A percentile compares a stretch with the other conserved stretches of the same genome.
Conservation (phyloP, 2,113 vertebrate species). For the Thunnus thynnus region DNA sequence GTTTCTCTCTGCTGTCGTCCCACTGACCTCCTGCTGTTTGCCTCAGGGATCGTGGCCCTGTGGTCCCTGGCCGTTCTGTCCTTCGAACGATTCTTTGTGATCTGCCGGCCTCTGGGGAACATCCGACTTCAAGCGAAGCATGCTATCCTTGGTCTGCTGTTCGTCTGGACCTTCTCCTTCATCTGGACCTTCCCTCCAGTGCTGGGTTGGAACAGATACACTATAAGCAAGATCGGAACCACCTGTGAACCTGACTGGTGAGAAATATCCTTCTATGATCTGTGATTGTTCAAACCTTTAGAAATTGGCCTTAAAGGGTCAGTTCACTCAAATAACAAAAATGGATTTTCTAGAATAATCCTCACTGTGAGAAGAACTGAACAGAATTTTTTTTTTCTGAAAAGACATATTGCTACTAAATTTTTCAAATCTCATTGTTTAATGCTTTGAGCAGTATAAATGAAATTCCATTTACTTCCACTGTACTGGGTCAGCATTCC, state of each 20-base stretch:
- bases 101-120: constrained; percentile 88
- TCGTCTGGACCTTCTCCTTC: constrained; percentile 92
- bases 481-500: neutral
- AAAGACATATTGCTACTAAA: neutral
- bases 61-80: constrained; percentile 93
- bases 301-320: neutral
- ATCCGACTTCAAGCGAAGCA: constrained; percentile 83
- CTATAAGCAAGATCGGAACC: constrained; percentile 92
- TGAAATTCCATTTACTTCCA: neutral
- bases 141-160: constrained; percentile 86
- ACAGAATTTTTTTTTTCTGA: neutral
- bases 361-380: neutral
- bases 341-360: too few species aligned
- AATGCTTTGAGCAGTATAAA: neutral
- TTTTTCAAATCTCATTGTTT: neutral
- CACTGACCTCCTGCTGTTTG: constrained; percentile 34
- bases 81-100: constrained; percentile 89
- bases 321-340: neutral
- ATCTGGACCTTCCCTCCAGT: constrained; percentile 91
- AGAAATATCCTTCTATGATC: constrained; percentile 61
- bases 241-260: constrained; percentile 96
- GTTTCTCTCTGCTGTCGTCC: neutral
- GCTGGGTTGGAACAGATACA: constrained; percentile 93
- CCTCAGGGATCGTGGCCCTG: constrained; percentile 90
- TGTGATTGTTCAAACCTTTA: neutral